Base-by-base conservation (phyloP, 2,113 vertebrate genomes). In the Aplodontia rufa region DNA sequence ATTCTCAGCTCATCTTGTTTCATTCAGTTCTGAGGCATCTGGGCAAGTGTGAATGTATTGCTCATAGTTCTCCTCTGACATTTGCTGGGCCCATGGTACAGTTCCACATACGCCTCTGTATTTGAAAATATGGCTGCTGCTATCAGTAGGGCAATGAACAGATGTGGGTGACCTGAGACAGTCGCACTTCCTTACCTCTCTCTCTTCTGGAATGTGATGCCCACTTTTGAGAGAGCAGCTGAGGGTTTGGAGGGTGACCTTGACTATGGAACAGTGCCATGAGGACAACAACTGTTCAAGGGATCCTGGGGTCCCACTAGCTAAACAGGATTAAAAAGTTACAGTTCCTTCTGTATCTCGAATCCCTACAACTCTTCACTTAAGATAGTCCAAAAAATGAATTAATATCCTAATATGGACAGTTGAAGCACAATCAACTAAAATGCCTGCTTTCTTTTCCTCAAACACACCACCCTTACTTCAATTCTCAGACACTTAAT, bases 1-100 rank as follows among this genome's bases (percentile, higher is more conserved):
- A 45, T 53, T 94, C 85, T 87, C 66, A 87, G 90, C 60, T 92
- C 49, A 45, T 92, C 60, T 96, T 0, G 3, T 90, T 93, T 78
- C 10, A 12, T 40, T 94, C 72, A 81, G 37, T 93, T 96, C 53
- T 37, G 49, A 60, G 22, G 49, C 83, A 69, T 89, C 86, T 93
- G 86, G 95, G 51, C 40, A 49, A 94, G 74, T n/a, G 22, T 6
- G 11, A 64, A 90, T 28, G 35, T 5, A 22, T 66, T 47, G n/a
- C 45, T 93, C 49, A 68, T 11, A 53, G 49, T 16, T 90, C 84
- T 62, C n/a, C 37, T 30, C 60, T 85, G 68, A 82, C 64, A 78
- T 83, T 93, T 82, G 30, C 60, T 42, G n/a, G 60, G 64, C 19
- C 35, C 22, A 0, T 30, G 53, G 40, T 20, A 79, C 85, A 74